These are phyloP conservation scores for Uropsilus gracilis DNA, from an alignment of 2,113 vertebrate genomes.

Conservation along the genomic window DNA sequence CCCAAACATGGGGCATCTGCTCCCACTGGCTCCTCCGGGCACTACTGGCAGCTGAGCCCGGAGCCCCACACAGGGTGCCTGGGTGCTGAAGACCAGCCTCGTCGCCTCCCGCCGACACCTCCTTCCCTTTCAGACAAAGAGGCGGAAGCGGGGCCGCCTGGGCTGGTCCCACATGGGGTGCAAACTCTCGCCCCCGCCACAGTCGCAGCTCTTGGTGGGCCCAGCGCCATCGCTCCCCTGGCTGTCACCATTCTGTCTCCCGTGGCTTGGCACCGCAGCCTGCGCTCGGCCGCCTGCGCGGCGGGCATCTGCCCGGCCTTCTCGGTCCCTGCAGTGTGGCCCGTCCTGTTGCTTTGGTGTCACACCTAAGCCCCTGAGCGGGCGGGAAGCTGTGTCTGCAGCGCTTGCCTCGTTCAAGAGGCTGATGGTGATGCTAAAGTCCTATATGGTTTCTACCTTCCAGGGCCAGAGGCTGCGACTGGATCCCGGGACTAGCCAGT, in stretches of 20 bases:
- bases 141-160: fast-evolving
- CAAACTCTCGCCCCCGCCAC: not conserved
- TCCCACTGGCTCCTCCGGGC: not conserved
- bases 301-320: not conserved
- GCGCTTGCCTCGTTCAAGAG: not conserved
- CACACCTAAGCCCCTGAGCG: not conserved
- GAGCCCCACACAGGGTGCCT: fast-evolving
- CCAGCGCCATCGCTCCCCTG: not conserved
- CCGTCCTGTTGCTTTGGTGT: not conserved
- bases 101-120: fast-evolving
- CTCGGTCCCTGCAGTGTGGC: not conserved
- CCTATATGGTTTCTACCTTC: not conserved
- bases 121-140: not conserved
- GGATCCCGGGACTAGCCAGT: fast-evolving
- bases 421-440: not conserved
- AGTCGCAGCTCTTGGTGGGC: not conserved
- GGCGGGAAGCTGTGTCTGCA: fast-evolving
- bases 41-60: not conserved
- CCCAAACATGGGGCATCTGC: fast-evolving
- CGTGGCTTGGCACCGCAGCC: not conserved
- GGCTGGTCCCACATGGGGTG: fast-evolving
- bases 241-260: fast-evolving
- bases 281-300: not conserved
- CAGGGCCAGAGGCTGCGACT: not conserved
- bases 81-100: not conserved